These are phyloP conservation scores for Dreissena polymorpha DNA, from an alignment of 1,140 invertebrate species.

Conservation along the genomic window DNA sequence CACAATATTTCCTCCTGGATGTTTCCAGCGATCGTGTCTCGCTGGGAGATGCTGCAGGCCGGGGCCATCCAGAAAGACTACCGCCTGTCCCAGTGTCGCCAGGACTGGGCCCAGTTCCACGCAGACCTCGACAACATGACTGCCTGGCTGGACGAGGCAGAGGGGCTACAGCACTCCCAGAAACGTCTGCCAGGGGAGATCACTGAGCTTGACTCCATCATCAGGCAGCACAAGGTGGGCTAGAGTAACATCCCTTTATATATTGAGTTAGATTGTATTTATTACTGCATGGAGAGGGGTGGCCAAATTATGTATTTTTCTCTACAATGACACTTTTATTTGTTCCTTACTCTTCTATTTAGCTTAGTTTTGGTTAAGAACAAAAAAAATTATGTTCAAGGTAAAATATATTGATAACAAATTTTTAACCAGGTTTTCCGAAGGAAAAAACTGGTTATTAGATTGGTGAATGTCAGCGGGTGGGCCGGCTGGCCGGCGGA, in stretches of 20 bases:
- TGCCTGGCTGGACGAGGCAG: constrained; percentile 93
- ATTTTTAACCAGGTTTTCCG: too few relatives aligned
- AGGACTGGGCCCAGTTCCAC: constrained; percentile 94
- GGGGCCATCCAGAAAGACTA: constrained; percentile 88
- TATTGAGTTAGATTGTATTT: too few relatives aligned
- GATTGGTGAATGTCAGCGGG: too few relatives aligned
- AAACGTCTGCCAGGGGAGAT: constrained; percentile 87
- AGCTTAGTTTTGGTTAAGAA: too few relatives aligned
- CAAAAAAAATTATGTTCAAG: too few relatives aligned
- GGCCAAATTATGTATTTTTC: too few relatives aligned
- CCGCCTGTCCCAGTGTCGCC: constrained; percentile 86
- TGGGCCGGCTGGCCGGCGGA: too few relatives aligned
- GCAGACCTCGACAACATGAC: constrained; percentile 93
- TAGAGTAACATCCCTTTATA: neutral
- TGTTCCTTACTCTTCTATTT: too few relatives aligned
- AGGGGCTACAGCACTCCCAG: constrained; percentile 88
- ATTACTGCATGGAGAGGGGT: too few relatives aligned
- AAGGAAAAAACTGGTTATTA: too few relatives aligned
- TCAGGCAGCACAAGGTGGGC: constrained; percentile 85
- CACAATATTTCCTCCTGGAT: too few relatives aligned
- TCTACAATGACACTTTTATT: neutral
- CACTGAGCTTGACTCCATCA: constrained; percentile 91
- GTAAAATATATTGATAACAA: too few relatives aligned
- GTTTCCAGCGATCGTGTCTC: constrained; percentile 80
- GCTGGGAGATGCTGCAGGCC: constrained; percentile 83